Conservation (phyloP, 2,888 invertebrate genomes). For the Nycteola revayana region DNA sequence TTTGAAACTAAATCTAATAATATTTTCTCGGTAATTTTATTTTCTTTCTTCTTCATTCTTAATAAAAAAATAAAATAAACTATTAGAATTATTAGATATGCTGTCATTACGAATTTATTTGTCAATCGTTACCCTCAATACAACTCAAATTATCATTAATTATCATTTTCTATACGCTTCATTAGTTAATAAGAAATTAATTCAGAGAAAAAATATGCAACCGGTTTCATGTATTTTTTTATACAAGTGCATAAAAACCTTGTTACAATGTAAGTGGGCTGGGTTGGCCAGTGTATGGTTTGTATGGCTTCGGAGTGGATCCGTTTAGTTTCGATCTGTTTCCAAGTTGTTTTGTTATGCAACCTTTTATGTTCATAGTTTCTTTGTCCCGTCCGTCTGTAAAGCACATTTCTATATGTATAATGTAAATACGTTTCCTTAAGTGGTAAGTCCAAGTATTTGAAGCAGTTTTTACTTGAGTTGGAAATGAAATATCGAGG, state of each 20-base stretch:
- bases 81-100: too few relatives aligned
- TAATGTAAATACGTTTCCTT: background rate
- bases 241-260: conserved; percentile 12
- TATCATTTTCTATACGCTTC: conserved; percentile 22
- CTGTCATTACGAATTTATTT: background rate
- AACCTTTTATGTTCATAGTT: conserved; percentile 5
- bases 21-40: too few relatives aligned
- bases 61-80: too few relatives aligned
- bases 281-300: conserved; percentile 11
- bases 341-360: conserved; percentile 11
- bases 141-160: conserved; percentile 18
- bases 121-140: background rate
- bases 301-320: conserved; percentile 27
- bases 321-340: conserved; percentile 19
- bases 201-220: conserved; percentile 21
- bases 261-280: conserved; percentile 23
- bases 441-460: too few relatives aligned
- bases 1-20: too few relatives aligned
- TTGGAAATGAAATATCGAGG: too few relatives aligned
- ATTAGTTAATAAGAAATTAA: conserved; percentile 26
- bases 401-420: too few relatives aligned
- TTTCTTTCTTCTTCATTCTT: too few relatives aligned
- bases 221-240: conserved; percentile 9
- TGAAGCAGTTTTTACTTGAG: too few relatives aligned
- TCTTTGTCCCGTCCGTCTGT: conserved; percentile 1